phyloP scores from a whole-genome alignment of 2,797 vertebrate species.

The Vespertilio murinus region DNA sequence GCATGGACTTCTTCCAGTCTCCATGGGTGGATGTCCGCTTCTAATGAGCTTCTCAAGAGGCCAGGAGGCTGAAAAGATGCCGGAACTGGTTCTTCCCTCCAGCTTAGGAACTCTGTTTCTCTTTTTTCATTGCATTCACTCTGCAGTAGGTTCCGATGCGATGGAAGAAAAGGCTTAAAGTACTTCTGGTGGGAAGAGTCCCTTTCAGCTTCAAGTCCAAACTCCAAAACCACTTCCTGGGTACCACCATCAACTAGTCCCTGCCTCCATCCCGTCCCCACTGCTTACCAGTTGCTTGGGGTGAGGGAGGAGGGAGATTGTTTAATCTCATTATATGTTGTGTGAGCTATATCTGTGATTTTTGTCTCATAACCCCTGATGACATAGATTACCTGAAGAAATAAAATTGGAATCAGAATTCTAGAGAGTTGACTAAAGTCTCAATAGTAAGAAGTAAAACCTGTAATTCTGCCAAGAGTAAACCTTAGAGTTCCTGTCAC shows the following conservation, averaged over 20 bases:
- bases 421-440: slow-evolving; percentile 16
- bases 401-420: slow-evolving; percentile 44
- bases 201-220: neutral
- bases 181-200: neutral
- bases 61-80: neutral
- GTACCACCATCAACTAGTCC: neutral
- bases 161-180: slow-evolving; percentile 13
- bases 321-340: neutral
- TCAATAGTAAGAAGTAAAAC: slow-evolving; percentile 10
- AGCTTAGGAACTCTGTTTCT: neutral
- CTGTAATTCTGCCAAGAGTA: slow-evolving; percentile 17
- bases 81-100: neutral
- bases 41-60: neutral
- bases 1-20: neutral
- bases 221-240: neutral
- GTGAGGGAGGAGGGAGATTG: neutral
- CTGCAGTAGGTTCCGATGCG: neutral
- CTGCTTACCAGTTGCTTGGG: neutral
- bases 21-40: neutral
- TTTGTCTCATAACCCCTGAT: neutral
- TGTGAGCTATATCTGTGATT: neutral
- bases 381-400: slow-evolving; percentile 16
- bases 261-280: neutral
- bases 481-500: neutral
- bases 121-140: neutral